Percentiles rank a stretch among this genome's conserved stretches.
Evolutionary conservation across 53 echinoderm and acorn worm genomes (phyloP).

Genomic region (Pentamera pediparva): DNA sequence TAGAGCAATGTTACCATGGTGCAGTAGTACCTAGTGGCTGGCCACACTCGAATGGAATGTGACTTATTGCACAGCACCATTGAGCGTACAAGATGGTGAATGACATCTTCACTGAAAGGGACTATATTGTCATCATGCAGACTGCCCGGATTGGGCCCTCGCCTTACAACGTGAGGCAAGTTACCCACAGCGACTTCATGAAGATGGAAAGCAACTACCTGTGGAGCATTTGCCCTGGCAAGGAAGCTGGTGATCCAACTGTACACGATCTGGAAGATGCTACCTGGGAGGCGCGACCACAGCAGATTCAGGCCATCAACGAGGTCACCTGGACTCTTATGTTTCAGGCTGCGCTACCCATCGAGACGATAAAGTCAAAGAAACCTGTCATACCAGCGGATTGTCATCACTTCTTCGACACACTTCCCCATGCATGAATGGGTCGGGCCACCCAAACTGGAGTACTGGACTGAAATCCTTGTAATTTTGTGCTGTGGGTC

Average conservation of each 20-base stretch:
- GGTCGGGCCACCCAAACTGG: too few relatives aligned
- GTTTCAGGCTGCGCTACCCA: not conserved
- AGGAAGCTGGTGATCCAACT: constrained; percentile 25
- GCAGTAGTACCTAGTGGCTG: constrained; percentile 31
- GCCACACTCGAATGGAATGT: constrained; percentile 34
- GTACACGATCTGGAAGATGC: constrained; percentile 3
- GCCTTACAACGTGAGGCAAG: not conserved
- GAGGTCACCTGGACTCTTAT: not conserved
- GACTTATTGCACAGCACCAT: constrained; percentile 26
- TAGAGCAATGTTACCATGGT: not conserved
- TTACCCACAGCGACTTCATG: constrained; percentile 19
- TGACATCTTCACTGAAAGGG: constrained; percentile 23
- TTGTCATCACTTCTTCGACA: not conserved
- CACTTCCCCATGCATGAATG: not conserved
- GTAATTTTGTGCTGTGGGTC: too few relatives aligned
- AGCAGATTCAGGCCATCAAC: not conserved
- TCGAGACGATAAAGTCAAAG: not conserved
- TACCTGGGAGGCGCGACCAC: constrained; percentile 6
- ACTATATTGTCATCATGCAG: constrained; percentile 23
- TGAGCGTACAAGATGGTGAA: not conserved
- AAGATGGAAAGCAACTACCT: not conserved
- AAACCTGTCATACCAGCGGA: constrained; percentile 5
- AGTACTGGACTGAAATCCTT: too few relatives aligned
- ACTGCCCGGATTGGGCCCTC: constrained; percentile 5
- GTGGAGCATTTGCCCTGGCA: constrained; percentile 21